Base-by-base conservation (phyloP, 2,888 invertebrate genomes). In the Cryptocephalus primarius region DNA sequence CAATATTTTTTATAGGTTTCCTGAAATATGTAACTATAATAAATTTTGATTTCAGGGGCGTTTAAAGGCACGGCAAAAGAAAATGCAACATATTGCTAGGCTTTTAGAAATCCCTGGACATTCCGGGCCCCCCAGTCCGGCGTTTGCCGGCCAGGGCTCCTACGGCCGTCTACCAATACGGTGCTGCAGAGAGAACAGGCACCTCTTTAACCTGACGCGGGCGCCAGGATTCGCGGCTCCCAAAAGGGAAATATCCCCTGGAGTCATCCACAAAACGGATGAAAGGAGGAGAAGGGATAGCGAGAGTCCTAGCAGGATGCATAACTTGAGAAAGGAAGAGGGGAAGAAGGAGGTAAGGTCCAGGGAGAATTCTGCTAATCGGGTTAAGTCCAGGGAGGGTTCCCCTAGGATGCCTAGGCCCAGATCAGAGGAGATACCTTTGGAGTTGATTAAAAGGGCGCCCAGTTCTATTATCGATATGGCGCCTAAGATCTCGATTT, bases 81-180 rank as follows among this genome's bases (percentile, higher is more conserved):
- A 97, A 71, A 91, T 97, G 87, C 88, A 88, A 63, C 89, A 93
- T 70, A 96, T 97, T 46, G 95, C 93, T 1, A 82, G 87, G 33
- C 72, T 97, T 9, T 74, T 99, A 13, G 95, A 96, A 66, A 85
- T 93, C 54, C 83, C 86, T 0, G 79, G 79, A 0, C 74, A 78
- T 60, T 66, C 70, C 0, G 71, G 71, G 1, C 70, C 70, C 8
- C 69, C 69, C 3, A 69, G 73, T n/a, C 68, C 71, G 8, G 77
- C 77, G 1, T 68, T 65, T 52, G 64, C 67, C 3, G 68, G 69
- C 22, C 63, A 65, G 32, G 66, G 67, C 32, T 44, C 64, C 39
- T 60, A 64, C 44, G 48, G 53, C 32, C 67, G 72, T 50, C 60
- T 67, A 2, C 60, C 68, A 1, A 60, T 60, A 6, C 55, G 67